These are phyloP conservation scores for Myiozetetes cayanensis DNA, from an alignment of 2,113 vertebrate genomes.

Conservation along the genomic window DNA sequence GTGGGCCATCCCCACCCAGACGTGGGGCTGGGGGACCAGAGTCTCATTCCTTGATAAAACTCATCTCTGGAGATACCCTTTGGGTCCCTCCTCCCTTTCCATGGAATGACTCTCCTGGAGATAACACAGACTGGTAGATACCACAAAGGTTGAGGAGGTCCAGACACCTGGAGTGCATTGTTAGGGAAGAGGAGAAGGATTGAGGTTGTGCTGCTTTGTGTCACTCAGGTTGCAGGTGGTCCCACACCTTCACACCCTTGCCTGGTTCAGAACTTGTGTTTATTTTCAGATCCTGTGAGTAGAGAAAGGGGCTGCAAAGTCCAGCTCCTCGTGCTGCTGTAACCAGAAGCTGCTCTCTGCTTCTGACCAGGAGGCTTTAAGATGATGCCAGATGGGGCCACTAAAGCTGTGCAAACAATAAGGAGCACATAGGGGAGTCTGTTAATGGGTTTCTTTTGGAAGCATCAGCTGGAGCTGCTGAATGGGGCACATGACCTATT, in stretches of 20 bases:
- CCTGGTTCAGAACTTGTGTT: not conserved
- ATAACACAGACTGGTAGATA: not conserved
- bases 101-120: not conserved
- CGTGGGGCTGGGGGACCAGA: not conserved
- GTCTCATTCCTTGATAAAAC: fast-evolving
- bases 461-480: slow-evolving; percentile 64
- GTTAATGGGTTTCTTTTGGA: slow-evolving; percentile 68
- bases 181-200: not conserved
- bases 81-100: not conserved
- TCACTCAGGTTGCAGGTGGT: not conserved
- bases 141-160: not conserved
- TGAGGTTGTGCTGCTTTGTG: not conserved
- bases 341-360: slow-evolving; percentile 43
- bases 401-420: slow-evolving; percentile 52
- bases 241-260: not conserved
- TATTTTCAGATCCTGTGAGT: not conserved
- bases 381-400: slow-evolving; percentile 62
- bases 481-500: slow-evolving; percentile 61
- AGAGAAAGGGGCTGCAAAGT: not conserved
- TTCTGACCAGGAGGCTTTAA: slow-evolving; percentile 24
- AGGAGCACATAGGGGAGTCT: slow-evolving; percentile 54
- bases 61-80: not conserved
- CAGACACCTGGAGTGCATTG: not conserved
- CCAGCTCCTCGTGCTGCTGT: not conserved
- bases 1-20: not conserved